phyloP scores from a whole-genome alignment of 2,797 vertebrate species.

The Myotis daubentonii region DNA sequence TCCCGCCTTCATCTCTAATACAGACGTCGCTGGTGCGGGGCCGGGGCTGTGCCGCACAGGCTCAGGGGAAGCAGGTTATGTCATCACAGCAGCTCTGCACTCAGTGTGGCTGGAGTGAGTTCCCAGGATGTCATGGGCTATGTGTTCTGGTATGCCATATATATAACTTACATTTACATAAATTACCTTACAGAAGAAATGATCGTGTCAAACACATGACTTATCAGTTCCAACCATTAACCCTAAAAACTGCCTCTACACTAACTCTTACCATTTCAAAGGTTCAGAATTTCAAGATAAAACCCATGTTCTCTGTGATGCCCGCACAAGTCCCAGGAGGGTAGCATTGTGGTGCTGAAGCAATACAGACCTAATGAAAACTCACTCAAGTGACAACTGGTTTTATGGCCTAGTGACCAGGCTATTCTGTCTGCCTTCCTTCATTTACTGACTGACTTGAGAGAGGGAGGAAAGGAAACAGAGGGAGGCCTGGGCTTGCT shows the following conservation, averaged over 20 bases:
- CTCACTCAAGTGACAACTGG: background rate
- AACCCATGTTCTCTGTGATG: constrained; percentile 24
- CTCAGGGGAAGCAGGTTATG: background rate
- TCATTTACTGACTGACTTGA: background rate
- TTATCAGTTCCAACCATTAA: constrained; percentile 15
- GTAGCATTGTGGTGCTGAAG: background rate
- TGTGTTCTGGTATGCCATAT: background rate
- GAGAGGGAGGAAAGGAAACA: background rate
- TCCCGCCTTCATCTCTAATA: background rate
- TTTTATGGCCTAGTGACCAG: background rate
- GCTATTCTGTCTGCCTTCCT: background rate
- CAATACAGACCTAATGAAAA: background rate
- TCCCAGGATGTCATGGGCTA: background rate
- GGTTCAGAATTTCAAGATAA: background rate
- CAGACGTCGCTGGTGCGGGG: background rate
- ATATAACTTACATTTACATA: constrained; percentile 10
- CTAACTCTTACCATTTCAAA: constrained; percentile 20
- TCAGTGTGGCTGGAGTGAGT: background rate
- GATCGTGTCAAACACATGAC: background rate
- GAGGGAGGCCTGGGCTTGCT: background rate
- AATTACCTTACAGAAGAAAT: constrained; percentile 30
- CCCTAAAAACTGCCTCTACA: background rate
- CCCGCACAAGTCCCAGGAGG: background rate
- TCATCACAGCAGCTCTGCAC: background rate
- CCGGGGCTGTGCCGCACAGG: background rate